Conservation (phyloP, 2,888 invertebrate genomes). For the Bugulina stolonifera region DNA sequence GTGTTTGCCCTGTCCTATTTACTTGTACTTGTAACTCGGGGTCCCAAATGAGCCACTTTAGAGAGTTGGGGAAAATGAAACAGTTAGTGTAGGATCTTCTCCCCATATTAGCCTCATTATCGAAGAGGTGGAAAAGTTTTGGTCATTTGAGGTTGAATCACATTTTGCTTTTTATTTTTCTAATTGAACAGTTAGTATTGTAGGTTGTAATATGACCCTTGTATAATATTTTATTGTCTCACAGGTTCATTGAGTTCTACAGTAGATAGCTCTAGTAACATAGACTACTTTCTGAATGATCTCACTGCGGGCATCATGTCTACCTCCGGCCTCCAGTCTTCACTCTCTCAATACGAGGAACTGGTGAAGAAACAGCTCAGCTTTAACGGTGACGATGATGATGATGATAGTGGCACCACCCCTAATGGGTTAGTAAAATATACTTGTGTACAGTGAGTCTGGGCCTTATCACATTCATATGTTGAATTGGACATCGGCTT, state of each 20-base stretch:
- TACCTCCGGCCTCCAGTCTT: background rate
- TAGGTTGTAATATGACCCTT: background rate
- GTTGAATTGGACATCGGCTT: no score
- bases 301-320: constrained; percentile 3
- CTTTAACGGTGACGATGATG: constrained; percentile 14
- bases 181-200: background rate
- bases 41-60: no score
- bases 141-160: background rate
- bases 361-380: constrained; percentile 25
- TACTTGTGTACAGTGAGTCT: no score
- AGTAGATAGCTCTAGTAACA: background rate
- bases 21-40: no score
- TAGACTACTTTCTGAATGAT: constrained; percentile 3
- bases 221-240: no score
- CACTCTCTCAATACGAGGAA: constrained; percentile 18
- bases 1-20: no score
- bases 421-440: background rate
- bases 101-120: no score
- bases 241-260: no score
- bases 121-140: background rate
- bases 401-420: background rate
- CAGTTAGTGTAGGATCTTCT: no score
- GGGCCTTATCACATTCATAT: no score
- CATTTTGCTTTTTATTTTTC: background rate
- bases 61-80: no score